Evolutionary conservation across 2,888 invertebrate species (phyloP).

Genomic region (Agrilus mali): DNA sequence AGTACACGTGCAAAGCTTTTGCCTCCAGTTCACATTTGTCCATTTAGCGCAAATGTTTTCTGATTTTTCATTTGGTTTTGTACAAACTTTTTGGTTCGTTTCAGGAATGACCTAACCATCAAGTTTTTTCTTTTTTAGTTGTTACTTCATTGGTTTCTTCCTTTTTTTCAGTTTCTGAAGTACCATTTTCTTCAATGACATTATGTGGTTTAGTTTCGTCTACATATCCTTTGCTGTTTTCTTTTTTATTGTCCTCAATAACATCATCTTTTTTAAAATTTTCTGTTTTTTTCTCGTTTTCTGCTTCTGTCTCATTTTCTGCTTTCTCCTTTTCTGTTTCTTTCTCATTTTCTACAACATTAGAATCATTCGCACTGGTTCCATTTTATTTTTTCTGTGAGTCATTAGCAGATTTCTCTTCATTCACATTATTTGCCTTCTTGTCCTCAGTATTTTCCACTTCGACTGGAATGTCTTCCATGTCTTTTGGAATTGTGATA

Average conservation of each 20-base stretch:
- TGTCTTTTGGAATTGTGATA: conserved; percentile 12
- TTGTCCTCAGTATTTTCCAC: conserved; percentile 2
- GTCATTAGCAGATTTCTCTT: background rate
- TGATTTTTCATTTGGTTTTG: conserved; percentile 32
- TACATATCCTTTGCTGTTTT: background rate
- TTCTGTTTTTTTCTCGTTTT: no score
- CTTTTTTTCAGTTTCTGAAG: conserved; percentile 3
- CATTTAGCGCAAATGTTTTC: conserved; percentile 47
- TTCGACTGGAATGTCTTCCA: conserved; percentile 7
- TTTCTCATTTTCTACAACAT: background rate
- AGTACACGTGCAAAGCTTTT: conserved; percentile 59
- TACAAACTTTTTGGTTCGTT: conserved; percentile 15
- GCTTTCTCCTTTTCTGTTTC: conserved; percentile 2
- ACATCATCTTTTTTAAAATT: background rate
- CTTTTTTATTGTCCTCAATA: conserved; percentile 1
- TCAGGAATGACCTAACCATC: conserved; percentile 3
- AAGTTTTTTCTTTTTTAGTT: background rate
- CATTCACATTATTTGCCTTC: background rate
- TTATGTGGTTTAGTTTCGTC: background rate
- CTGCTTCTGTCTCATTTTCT: no score
- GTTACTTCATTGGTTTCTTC: conserved; percentile 5
- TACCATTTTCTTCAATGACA: conserved; percentile 2
- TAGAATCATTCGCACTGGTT: conserved; percentile 10
- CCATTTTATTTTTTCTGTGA: conserved; percentile 3
- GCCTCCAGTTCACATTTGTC: conserved; percentile 58